phyloP scores from a whole-genome alignment of 2,888 invertebrate species.

The Clitarchus hookeri region DNA sequence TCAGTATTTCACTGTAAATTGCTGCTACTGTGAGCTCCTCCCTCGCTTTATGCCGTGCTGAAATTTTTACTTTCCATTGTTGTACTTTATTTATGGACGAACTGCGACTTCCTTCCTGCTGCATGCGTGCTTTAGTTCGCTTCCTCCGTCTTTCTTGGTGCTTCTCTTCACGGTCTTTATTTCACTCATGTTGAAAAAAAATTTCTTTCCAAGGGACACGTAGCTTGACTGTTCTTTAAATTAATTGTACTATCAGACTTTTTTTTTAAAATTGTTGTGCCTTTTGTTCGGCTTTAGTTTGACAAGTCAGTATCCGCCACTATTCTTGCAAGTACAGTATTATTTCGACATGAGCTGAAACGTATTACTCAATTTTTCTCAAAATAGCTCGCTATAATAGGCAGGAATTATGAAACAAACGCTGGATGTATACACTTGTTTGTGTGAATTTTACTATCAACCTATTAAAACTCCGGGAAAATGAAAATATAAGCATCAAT shows the following conservation, averaged over 20 bases:
- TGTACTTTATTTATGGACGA: constrained; percentile 2
- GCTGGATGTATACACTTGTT: no score
- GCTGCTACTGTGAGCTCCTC: not conserved
- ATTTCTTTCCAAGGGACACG: not conserved
- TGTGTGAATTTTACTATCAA: no score
- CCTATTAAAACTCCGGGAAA: no score
- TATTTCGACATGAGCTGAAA: no score
- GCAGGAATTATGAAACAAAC: no score
- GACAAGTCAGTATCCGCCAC: not conserved
- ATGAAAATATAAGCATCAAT: no score
- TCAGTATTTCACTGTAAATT: not conserved
- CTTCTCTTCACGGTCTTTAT: not conserved
- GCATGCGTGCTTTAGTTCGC: not conserved
- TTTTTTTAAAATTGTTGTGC: not conserved
- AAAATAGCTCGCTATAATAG: no score
- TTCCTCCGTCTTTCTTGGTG: not conserved
- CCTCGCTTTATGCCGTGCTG: not conserved
- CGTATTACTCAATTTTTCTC: no score
- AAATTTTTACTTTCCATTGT: constrained; percentile 3
- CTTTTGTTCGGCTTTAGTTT: not conserved
- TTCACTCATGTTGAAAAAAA: not conserved
- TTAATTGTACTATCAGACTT: not conserved
- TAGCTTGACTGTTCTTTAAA: not conserved
- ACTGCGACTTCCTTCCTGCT: not conserved
- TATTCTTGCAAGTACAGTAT: no score